Evolutionary conservation across 2,888 invertebrate species (phyloP).

Genomic region (Deilephila elpenor): DNA sequence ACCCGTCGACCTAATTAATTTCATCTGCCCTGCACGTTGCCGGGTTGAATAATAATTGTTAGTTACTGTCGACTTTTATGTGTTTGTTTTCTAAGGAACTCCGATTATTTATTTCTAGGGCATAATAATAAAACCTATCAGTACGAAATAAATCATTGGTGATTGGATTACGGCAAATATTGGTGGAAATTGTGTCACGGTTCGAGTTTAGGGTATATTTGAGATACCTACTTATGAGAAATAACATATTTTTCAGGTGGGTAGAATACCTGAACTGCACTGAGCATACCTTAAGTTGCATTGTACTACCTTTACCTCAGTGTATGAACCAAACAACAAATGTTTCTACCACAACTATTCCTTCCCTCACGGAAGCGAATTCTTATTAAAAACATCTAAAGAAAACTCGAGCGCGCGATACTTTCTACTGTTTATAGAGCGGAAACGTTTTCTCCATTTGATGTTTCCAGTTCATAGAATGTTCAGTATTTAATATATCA

Average conservation of each 20-base stretch:
- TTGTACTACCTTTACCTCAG: too few species aligned
- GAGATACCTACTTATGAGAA: too few species aligned
- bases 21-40: slow-evolving; percentile 40
- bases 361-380: not conserved
- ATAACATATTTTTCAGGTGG: too few species aligned
- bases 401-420: not conserved
- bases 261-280: too few species aligned
- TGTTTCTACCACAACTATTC: not conserved
- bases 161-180: too few species aligned
- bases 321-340: too few species aligned
- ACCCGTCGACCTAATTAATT: slow-evolving; percentile 44
- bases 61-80: slow-evolving; percentile 28
- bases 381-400: slow-evolving; percentile 12
- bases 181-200: too few species aligned
- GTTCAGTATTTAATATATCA: slow-evolving; percentile 23
- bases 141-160: too few species aligned
- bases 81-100: slow-evolving; percentile 25
- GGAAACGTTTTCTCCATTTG: slow-evolving; percentile 18
- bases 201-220: too few species aligned
- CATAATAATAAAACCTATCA: too few species aligned
- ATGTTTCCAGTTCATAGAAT: slow-evolving; percentile 17
- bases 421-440: slow-evolving; percentile 18
- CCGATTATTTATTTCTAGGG: not conserved
- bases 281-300: too few species aligned
- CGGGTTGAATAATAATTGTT: slow-evolving; percentile 41